Evolutionary conservation across 2,888 invertebrate species (phyloP).

Genomic region (Diarsia rubi): DNA sequence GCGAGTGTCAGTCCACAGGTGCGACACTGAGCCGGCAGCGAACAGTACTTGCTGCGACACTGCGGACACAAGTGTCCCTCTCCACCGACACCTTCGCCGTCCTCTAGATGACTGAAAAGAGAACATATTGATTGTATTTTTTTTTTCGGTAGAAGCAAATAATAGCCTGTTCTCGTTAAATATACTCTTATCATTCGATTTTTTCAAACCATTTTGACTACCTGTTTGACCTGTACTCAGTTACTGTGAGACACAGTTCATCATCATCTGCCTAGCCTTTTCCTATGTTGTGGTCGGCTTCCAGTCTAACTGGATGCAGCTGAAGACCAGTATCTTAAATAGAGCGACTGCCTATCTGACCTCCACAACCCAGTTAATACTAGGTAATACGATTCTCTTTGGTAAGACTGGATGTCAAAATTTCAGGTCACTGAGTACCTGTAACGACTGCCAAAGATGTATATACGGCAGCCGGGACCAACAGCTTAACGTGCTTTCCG

Average conservation of each 20-base stretch:
- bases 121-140: background rate
- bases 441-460: no score
- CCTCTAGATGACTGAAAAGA: constrained; percentile 91
- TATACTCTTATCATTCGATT: background rate
- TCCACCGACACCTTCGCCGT: constrained; percentile 93
- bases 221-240: background rate
- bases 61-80: constrained; percentile 98
- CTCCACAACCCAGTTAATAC: no score
- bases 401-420: no score
- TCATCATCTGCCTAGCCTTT: no score
- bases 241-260: background rate
- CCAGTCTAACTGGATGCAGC: no score
- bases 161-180: background rate
- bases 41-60: constrained; percentile 99
- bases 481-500: no score
- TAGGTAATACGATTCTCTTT: no score
- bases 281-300: no score
- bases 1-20: constrained; percentile 98
- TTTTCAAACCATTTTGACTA: background rate
- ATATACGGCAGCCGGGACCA: no score
- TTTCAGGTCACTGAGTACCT: no score
- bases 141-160: background rate
- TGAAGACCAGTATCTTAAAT: no score
- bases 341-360: no score
- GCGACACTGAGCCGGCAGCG: constrained; percentile 98